Percentiles rank a stretch among this genome's conserved stretches.
Conservation (phyloP, 2,113 vertebrate genomes). For the Circaetus cinerascens region DNA sequence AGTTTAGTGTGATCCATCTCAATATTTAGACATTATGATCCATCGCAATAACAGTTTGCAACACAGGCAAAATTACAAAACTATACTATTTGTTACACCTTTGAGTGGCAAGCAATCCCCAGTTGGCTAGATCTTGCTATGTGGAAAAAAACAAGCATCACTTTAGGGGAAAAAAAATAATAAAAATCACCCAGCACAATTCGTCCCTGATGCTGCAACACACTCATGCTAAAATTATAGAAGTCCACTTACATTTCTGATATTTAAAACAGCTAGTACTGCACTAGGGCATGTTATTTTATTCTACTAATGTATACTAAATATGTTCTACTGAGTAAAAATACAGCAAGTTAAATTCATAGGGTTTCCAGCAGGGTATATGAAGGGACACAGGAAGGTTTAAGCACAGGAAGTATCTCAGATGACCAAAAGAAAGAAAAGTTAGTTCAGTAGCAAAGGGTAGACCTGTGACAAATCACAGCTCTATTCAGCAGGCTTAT, state of each 20-base stretch:
- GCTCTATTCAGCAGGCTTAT: not conserved
- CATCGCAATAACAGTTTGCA: not conserved
- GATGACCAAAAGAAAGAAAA: not conserved
- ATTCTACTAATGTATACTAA: not conserved
- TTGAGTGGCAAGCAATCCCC: not conserved
- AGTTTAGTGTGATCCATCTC: not conserved
- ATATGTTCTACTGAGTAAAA: not conserved
- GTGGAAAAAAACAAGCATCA: not conserved
- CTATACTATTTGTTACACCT: not conserved
- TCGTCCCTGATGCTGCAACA: not conserved
- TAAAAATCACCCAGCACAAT: not conserved
- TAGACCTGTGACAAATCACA: slow-evolving; percentile 12
- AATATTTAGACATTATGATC: not conserved
- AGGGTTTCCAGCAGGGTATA: not conserved
- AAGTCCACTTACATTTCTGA: not conserved
- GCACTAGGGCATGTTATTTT: not conserved
- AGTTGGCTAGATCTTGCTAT: not conserved
- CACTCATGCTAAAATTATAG: not conserved
- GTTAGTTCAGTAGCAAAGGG: not conserved
- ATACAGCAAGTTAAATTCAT: not conserved
- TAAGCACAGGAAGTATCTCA: not conserved
- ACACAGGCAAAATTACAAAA: not conserved
- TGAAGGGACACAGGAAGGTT: not conserved
- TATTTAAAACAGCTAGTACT: not conserved
- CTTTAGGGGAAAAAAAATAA: not conserved